phyloP scores from a whole-genome alignment of 2,797 vertebrate genomes.

The Rhinatrema bivittatum region DNA sequence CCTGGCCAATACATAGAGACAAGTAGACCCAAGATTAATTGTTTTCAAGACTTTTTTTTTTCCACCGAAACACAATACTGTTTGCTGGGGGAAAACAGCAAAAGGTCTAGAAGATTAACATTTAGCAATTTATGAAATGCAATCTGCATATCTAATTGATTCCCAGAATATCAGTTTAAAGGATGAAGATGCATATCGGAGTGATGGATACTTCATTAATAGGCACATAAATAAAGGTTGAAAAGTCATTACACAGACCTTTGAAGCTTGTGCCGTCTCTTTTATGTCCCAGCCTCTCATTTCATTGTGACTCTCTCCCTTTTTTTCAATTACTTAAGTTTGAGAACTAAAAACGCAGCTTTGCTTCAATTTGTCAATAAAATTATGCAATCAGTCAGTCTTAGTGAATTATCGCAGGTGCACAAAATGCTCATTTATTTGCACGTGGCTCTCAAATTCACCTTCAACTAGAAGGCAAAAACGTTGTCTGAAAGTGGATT shows the following conservation, averaged over 20 bases:
- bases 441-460: too few relatives aligned
- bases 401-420: too few relatives aligned
- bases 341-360: too few relatives aligned
- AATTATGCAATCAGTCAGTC: too few relatives aligned
- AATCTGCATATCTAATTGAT: slow-evolving; percentile 95
- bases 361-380: too few relatives aligned
- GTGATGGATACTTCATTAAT: slow-evolving; percentile 82
- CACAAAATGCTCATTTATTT: too few relatives aligned
- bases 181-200: slow-evolving; percentile 69
- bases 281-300: slow-evolving; percentile 12
- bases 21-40: slow-evolving; percentile 49
- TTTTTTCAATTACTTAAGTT: background rate
- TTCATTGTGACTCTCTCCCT: background rate
- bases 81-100: slow-evolving; percentile 46
- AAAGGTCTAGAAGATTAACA: slow-evolving; percentile 55
- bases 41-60: slow-evolving; percentile 11
- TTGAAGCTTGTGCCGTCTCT: slow-evolving; percentile 48
- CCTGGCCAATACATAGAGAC: slow-evolving; percentile 13
- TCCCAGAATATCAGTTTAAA: slow-evolving; percentile 77
- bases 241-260: slow-evolving; percentile 58
- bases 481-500: too few relatives aligned
- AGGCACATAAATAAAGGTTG: slow-evolving; percentile 68
- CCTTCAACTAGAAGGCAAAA: too few relatives aligned
- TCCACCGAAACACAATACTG: slow-evolving; percentile 64
- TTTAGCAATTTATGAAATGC: slow-evolving; percentile 72